Percentiles rank a stretch among this genome's conserved stretches.
Evolutionary conservation across 2,113 vertebrate species (phyloP).

Genomic region (Burhinus oedicnemus): DNA sequence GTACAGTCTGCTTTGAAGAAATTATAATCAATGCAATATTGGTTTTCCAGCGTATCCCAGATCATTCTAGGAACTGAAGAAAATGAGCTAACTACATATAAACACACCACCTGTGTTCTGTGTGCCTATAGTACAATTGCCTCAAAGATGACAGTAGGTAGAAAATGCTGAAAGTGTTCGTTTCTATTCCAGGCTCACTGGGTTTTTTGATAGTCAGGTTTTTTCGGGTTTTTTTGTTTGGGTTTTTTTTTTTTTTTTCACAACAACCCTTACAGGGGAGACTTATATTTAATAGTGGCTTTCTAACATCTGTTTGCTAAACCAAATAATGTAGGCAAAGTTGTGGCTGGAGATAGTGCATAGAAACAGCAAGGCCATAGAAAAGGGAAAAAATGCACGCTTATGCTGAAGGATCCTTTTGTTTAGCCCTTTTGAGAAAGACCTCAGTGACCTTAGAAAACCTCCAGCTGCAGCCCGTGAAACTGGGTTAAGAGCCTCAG

Average conservation of each 20-base stretch:
- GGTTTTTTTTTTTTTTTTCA: not conserved
- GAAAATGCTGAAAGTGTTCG: not conserved
- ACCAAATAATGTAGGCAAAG: constrained; percentile 39
- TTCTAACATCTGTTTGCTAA: constrained; percentile 47
- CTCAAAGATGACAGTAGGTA: not conserved
- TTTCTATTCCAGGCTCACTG: not conserved
- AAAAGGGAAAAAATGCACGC: not conserved
- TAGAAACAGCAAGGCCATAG: constrained; percentile 49
- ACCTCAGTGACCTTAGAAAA: constrained; percentile 87
- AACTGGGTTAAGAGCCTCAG: constrained; percentile 55
- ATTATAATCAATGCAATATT: not conserved
- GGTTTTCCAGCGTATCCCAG: not conserved
- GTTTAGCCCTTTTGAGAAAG: constrained; percentile 77
- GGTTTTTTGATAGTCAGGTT: not conserved
- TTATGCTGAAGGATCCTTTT: constrained; percentile 77
- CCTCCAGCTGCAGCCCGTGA: constrained; percentile 77
- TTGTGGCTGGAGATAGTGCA: constrained; percentile 33
- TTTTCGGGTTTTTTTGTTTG: no score
- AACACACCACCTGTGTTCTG: not conserved
- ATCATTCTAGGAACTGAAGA: not conserved
- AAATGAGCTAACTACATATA: not conserved
- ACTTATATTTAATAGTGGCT: not conserved
- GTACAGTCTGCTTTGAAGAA: not conserved
- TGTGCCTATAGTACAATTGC: not conserved
- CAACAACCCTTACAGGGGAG: not conserved